A percentile compares a stretch with the other conserved stretches of the same genome.
phyloP scores from a whole-genome alignment of 2,113 vertebrate genomes.

The Myrmecophaga tridactyla region DNA sequence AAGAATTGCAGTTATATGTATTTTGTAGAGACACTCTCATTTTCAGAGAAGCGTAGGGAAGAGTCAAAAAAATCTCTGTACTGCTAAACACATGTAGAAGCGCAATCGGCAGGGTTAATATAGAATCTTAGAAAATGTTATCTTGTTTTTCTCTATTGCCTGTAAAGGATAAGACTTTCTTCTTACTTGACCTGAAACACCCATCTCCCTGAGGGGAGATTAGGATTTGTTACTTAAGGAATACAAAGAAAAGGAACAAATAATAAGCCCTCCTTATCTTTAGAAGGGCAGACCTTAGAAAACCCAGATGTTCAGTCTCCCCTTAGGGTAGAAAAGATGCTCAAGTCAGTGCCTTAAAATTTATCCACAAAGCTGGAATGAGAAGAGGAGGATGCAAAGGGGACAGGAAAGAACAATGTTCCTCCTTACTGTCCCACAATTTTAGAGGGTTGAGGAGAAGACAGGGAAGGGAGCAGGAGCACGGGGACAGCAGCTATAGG shows the following conservation, averaged over 20 bases:
- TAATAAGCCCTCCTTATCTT: not conserved
- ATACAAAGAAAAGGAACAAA: not conserved
- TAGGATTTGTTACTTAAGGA: not conserved
- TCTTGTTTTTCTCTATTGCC: not conserved
- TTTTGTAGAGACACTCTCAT: not conserved
- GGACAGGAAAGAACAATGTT: too few relatives aligned
- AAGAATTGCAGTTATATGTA: rapidly evolving
- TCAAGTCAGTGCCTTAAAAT: not conserved
- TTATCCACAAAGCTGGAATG: too few relatives aligned
- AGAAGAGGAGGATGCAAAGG: not conserved
- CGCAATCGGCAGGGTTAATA: not conserved
- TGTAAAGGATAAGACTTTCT: not conserved
- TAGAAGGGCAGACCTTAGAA: not conserved
- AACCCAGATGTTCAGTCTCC: not conserved
- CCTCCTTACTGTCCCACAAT: not conserved
- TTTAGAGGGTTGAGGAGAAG: not conserved
- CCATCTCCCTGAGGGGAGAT: not conserved
- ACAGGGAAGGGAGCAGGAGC: too few relatives aligned
- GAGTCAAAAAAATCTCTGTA: not conserved
- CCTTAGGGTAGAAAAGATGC: not conserved
- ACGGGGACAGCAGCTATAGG: rapidly evolving
- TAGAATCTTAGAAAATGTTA: not conserved
- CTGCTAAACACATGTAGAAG: not conserved
- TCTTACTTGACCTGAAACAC: not conserved
- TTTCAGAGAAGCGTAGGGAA: not conserved